Conservation (phyloP, 2,797 vertebrate genomes). For the Cyclura pinguis region DNA sequence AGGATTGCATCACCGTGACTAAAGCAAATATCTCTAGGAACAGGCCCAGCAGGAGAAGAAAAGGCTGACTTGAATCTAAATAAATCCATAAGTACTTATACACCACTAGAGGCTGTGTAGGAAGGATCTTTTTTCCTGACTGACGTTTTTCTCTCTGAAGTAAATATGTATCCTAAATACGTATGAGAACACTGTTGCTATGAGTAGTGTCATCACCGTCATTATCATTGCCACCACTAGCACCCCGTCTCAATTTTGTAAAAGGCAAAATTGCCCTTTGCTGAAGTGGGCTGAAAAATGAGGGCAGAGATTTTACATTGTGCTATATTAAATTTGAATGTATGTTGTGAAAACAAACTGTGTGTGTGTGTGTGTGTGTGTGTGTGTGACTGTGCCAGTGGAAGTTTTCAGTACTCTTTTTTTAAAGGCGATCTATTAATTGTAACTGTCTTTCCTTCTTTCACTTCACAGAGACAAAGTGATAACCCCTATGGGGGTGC, state of each 20-base stretch:
- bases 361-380: slow-evolving; percentile 41
- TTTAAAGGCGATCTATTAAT: neutral
- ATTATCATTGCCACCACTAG: too few species aligned
- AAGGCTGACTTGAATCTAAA: too few species aligned
- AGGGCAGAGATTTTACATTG: neutral
- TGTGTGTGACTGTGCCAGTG: slow-evolving; percentile 64
- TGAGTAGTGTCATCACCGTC: too few species aligned
- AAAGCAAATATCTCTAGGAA: too few species aligned
- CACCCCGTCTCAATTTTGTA: neutral
- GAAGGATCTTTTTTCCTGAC: too few species aligned
- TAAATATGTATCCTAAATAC: too few species aligned
- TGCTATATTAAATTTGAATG: neutral
- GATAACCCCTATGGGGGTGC: slow-evolving; percentile 96
- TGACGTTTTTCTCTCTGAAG: too few species aligned
- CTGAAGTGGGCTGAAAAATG: neutral
- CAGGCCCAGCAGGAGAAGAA: too few species aligned
- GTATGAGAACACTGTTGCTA: too few species aligned
- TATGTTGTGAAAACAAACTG: slow-evolving; percentile 36
- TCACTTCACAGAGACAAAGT: slow-evolving; percentile 87
- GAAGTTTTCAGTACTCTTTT: slow-evolving; percentile 72
- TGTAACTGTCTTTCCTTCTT: neutral
- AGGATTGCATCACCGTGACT: too few species aligned
- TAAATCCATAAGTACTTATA: too few species aligned
- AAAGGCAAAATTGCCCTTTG: neutral
- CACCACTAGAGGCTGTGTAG: too few species aligned